Evolutionary conservation across 1,140 invertebrate genomes (phyloP), one percentile per base, ranked within the genome.

Genomic region (Rhagoletis pomonella): DNA sequence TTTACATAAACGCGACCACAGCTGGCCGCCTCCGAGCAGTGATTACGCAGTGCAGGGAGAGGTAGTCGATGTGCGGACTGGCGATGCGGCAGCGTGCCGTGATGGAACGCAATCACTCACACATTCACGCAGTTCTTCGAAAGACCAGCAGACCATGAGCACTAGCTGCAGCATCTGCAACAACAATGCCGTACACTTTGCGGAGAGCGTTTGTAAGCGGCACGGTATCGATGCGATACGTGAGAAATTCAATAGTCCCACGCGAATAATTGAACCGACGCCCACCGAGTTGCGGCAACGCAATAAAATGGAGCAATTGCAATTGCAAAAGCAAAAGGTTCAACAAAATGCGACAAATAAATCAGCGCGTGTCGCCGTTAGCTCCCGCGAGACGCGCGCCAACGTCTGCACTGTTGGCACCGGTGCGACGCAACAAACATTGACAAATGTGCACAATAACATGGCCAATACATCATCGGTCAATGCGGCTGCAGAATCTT

Each of bases 181-280:
- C 55, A 87, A 88, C 64, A 88, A 88, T 87, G 87, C 85, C 4
- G 62, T 89, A 65, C 55, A 89, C 65, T 73, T 90, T n/a, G 86
- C 89, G 62, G 88, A 88, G 4, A 88, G 85, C 39, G 77, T 89
- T 19, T 88, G 89, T 44, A 88, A 87, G 65, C 89, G 87, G 64
- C 90, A 92, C 85, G 89, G 89, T 86, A 90, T 92, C 62, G 90
- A 91, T 65, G 86, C 81, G 14, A 84, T 92, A 84, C 89, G 91
- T 14, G 90, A 92, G 88, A 92, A 90, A 65, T 92, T 92, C 87
- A 88, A 86, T 88, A 91, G 90, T 77, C 91, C 91, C 62, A 91
- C 90, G 2, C 69, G 87, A 58, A 90, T 91, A n/a, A 86, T 90
- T 39, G 91, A 90, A 44, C 90, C 89, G 12, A 89, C 90, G 17